Percentiles rank a stretch among this genome's conserved stretches.
These are phyloP conservation scores for Trichomycterus rosablanca DNA, from an alignment of 2,113 vertebrate genomes.

Conservation along the genomic window DNA sequence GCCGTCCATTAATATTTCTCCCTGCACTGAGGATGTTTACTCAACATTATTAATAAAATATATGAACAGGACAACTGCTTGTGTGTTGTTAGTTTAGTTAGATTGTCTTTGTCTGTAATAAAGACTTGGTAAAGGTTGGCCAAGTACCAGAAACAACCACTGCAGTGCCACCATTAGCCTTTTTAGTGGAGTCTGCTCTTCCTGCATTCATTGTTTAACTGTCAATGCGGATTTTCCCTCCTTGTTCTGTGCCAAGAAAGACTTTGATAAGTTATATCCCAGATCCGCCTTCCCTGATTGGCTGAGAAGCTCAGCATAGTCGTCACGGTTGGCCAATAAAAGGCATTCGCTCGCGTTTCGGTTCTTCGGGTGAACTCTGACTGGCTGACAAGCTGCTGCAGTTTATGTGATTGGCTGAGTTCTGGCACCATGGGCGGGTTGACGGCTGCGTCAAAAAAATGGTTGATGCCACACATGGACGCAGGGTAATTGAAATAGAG, in stretches of 20 bases:
- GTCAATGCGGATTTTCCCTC: constrained; percentile 2
- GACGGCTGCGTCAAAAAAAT: neutral
- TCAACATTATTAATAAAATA: no score
- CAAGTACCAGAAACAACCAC: neutral
- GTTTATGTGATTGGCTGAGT: constrained; percentile 49
- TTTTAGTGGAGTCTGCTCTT: neutral
- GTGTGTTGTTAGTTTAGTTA: no score
- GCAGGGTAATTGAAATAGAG: constrained; percentile 78
- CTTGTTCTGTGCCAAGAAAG: neutral
- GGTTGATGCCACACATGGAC: constrained; percentile 59
- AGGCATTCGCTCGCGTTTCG: constrained; percentile 42
- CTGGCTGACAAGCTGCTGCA: constrained; percentile 53
- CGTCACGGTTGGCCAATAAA: constrained; percentile 53
- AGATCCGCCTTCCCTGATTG: constrained; percentile 16
- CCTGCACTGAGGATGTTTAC: no score
- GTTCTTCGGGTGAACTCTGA: constrained; percentile 54
- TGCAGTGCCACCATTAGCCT: neutral
- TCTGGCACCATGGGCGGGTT: constrained; percentile 34
- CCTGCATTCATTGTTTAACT: constrained; percentile 9
- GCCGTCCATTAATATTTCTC: no score
- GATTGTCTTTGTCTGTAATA: no score
- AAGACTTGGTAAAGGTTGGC: no score
- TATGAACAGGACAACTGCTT: no score
- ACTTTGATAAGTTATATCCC: neutral
- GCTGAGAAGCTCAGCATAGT: constrained; percentile 46